Percentiles rank a stretch among this genome's conserved stretches.
These are phyloP conservation scores for Tragelaphus buxtoni DNA, from an alignment of 2,113 vertebrate species.

Conservation along the genomic window DNA sequence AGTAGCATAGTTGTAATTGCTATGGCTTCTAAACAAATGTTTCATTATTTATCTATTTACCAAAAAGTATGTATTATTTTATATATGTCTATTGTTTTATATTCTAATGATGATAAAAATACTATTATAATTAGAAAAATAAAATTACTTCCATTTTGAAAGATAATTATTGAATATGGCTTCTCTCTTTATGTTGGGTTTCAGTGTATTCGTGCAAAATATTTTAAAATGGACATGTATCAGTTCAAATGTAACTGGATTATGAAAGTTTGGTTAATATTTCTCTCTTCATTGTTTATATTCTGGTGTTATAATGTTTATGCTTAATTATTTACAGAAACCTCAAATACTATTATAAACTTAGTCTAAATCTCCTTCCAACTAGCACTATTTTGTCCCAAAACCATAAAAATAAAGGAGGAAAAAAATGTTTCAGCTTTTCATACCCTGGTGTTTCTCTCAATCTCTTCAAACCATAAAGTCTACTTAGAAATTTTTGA, in stretches of 20 bases:
- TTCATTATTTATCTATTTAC: not conserved
- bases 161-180: not conserved
- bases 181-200: not conserved
- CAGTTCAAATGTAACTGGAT: not conserved
- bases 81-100: not conserved
- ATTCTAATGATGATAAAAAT: not conserved
- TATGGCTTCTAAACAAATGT: not conserved
- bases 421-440: not conserved
- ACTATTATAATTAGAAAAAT: not conserved
- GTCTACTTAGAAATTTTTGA: constrained; percentile 33
- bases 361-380: not conserved
- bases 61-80: not conserved
- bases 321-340: not conserved
- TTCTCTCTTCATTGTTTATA: not conserved
- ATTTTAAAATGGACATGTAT: not conserved
- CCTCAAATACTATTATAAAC: not conserved
- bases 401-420: not conserved
- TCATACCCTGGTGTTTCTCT: not conserved
- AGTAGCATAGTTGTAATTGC: not conserved
- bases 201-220: not conserved
- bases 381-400: not conserved
- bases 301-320: not conserved
- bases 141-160: not conserved
- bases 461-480: constrained; percentile 16
- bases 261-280: not conserved